phyloP scores from a whole-genome alignment of 1,140 invertebrate genomes.

The Pseudomyrmex sp. region DNA sequence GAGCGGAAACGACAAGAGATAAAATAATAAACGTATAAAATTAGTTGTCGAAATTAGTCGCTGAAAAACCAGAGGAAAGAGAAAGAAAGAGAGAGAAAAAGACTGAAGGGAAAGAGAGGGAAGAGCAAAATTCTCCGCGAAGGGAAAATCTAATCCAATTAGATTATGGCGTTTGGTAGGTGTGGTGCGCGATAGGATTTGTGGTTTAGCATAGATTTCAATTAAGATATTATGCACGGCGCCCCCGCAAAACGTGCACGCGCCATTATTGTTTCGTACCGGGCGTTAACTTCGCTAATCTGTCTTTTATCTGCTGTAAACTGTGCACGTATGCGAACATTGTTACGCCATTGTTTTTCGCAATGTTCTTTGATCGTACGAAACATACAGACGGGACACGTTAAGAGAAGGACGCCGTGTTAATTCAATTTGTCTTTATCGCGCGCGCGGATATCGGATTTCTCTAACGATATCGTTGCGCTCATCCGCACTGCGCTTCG shows the following conservation, averaged over 20 bases:
- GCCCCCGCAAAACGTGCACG: slow-evolving; percentile 69
- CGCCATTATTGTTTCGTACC: slow-evolving; percentile 61
- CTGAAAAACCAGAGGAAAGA: background rate
- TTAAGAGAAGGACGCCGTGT: slow-evolving; percentile 17
- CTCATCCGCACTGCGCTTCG: slow-evolving; percentile 3
- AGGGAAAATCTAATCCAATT: slow-evolving; percentile 78
- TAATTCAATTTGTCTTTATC: slow-evolving; percentile 42
- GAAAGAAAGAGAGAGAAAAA: slow-evolving; percentile 50
- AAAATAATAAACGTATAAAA: no score
- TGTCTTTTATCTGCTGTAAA: slow-evolving; percentile 15
- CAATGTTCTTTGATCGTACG: background rate
- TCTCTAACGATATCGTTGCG: background rate
- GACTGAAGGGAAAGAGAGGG: slow-evolving; percentile 41
- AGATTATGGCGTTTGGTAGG: slow-evolving; percentile 73
- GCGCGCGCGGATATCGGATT: slow-evolving; percentile 28
- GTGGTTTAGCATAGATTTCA: slow-evolving; percentile 77
- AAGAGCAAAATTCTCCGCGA: slow-evolving; percentile 67
- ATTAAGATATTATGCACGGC: slow-evolving; percentile 78
- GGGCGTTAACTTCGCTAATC: slow-evolving; percentile 62
- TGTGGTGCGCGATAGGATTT: slow-evolving; percentile 70
- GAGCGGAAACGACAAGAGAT: background rate
- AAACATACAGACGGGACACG: no score
- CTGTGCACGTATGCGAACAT: background rate
- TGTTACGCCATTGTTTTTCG: slow-evolving; percentile 20
- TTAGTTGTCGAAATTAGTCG: no score